Conservation (phyloP, 2,888 invertebrate genomes). For the Cephonodes hylas region DNA sequence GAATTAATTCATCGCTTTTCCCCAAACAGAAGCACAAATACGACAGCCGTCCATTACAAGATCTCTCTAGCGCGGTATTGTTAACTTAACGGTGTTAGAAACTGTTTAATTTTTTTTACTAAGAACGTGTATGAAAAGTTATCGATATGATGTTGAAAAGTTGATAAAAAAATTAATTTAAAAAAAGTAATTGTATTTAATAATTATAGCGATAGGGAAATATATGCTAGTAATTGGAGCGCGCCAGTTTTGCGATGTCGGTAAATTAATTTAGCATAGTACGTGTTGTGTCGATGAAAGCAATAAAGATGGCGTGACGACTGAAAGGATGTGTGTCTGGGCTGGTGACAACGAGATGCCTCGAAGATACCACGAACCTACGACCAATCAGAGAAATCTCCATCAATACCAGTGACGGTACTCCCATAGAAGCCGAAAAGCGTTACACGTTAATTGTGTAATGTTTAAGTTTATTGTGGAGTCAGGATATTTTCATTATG, state of each 20-base stretch:
- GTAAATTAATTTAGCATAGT: background rate
- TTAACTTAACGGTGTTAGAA: background rate
- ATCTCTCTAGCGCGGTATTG: conserved; percentile 6
- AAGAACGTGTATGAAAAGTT: background rate
- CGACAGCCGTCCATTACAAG: background rate
- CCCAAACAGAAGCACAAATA: too few relatives aligned
- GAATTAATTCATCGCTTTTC: background rate
- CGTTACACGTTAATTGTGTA: too few relatives aligned
- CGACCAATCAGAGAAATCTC: too few relatives aligned
- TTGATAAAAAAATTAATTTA: background rate
- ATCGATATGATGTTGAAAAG: conserved; percentile 1
- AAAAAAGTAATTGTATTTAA: conserved; percentile 1
- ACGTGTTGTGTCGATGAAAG: background rate
- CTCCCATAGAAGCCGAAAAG: too few relatives aligned
- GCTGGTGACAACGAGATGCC: background rate
- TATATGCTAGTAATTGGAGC: background rate
- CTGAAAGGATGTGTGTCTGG: background rate
- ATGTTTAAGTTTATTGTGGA: too few relatives aligned
- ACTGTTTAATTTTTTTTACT: conserved; percentile 6
- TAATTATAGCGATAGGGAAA: background rate
- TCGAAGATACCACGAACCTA: too few relatives aligned
- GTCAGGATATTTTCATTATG: too few relatives aligned
- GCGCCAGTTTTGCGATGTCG: background rate
- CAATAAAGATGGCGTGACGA: background rate
- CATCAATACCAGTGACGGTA: too few relatives aligned